Evolutionary conservation across 2,797 vertebrate genomes (phyloP).

Genomic region (Jordanella pulchra): DNA sequence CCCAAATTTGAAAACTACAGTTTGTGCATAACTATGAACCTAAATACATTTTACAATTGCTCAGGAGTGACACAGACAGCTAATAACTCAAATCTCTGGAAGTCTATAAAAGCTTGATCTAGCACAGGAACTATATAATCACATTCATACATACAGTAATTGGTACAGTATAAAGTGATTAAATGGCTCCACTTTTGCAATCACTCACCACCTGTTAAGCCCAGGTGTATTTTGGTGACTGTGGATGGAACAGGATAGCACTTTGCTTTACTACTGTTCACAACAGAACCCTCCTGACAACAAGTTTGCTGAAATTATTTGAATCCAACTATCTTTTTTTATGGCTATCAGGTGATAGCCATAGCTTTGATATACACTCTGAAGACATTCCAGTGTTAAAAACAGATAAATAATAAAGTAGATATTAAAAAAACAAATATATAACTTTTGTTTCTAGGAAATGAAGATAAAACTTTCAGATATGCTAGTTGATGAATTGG

Average conservation of each 20-base stretch:
- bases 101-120: background rate
- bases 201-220: constrained; percentile 11
- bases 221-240: constrained; percentile 14
- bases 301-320: constrained; percentile 19
- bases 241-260: constrained; percentile 16
- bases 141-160: constrained; percentile 5
- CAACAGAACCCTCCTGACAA: constrained; percentile 18
- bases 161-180: background rate
- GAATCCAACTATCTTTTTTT: background rate
- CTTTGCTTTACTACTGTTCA: constrained; percentile 21
- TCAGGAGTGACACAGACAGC: background rate
- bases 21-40: background rate
- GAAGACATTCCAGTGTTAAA: background rate
- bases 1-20: background rate
- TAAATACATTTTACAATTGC: constrained; percentile 1
- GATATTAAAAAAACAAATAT: constrained; percentile 10
- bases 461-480: constrained; percentile 29
- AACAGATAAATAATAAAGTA: background rate
- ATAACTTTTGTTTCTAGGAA: constrained; percentile 17
- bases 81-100: background rate
- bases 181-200: constrained; percentile 20
- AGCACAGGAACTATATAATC: background rate
- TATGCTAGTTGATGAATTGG: constrained; percentile 25
- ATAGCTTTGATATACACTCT: constrained; percentile 2
- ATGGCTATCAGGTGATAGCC: constrained; percentile 9